phyloP scores from a whole-genome alignment of 2,888 invertebrate genomes.

The Lymantria monacha region DNA sequence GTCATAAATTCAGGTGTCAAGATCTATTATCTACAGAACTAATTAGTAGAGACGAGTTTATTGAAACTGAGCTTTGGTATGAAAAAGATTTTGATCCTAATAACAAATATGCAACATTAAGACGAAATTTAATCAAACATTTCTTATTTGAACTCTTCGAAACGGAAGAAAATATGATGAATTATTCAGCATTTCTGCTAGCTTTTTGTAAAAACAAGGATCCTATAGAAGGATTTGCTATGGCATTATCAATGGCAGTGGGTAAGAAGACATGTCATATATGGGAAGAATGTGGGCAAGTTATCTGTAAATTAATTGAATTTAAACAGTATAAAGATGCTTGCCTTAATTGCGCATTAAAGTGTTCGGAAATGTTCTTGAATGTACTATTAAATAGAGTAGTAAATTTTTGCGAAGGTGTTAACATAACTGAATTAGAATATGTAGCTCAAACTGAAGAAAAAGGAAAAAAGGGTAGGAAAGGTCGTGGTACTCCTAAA shows the following conservation, averaged over 20 bases:
- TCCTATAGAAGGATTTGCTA: constrained; percentile 79
- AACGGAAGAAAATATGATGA: constrained; percentile 68
- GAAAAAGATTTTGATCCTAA: constrained; percentile 55
- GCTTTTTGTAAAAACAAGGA: constrained; percentile 83
- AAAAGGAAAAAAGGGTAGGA: constrained; percentile 41
- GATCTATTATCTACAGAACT: constrained; percentile 69
- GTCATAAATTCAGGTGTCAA: constrained; percentile 67
- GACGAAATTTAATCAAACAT: constrained; percentile 71
- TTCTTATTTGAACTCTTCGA: constrained; percentile 82
- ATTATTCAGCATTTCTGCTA: constrained; percentile 84
- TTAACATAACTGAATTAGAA: constrained; percentile 58
- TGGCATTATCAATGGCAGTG: constrained; percentile 80
- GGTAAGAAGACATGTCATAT: constrained; percentile 79
- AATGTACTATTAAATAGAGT: constrained; percentile 55
- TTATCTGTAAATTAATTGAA: constrained; percentile 64
- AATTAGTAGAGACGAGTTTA: constrained; percentile 55
- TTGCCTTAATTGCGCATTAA: constrained; percentile 57
- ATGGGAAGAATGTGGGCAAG: constrained; percentile 70
- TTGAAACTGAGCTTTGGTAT: constrained; percentile 62
- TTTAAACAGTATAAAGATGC: constrained; percentile 62
- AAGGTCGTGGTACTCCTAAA: constrained; percentile 9
- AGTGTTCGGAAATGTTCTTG: constrained; percentile 57
- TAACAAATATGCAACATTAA: constrained; percentile 44
- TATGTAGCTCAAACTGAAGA: constrained; percentile 44
- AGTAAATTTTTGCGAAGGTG: constrained; percentile 58